phyloP scores from a whole-genome alignment of 1,140 invertebrate species.

The Panagrolaimus sp. region DNA sequence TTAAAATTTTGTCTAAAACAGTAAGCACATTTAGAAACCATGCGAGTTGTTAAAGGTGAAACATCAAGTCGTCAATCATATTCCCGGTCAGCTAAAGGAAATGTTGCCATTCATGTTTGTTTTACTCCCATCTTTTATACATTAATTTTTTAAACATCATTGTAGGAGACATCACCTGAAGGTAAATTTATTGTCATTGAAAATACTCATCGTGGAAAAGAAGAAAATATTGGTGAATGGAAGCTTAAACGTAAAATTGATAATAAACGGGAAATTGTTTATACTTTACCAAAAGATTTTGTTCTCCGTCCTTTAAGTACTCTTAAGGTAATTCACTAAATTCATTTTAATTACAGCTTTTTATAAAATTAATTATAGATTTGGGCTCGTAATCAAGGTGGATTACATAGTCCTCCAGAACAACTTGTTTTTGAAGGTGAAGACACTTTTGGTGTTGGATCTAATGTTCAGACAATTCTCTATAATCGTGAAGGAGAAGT shows the following conservation, averaged over 20 bases:
- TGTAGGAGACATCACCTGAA: slow-evolving; percentile 20
- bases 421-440: slow-evolving; percentile 56
- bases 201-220: slow-evolving; percentile 29
- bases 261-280: slow-evolving; percentile 19
- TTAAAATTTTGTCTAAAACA: slow-evolving; percentile 15
- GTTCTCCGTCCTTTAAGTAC: slow-evolving; percentile 22
- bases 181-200: slow-evolving; percentile 25
- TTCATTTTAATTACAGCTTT: too few species aligned
- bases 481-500: slow-evolving; percentile 57
- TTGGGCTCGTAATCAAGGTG: slow-evolving; percentile 17
- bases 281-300: slow-evolving; percentile 32
- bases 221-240: slow-evolving; percentile 36
- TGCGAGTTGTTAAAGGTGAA: slow-evolving; percentile 61
- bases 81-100: slow-evolving; percentile 45
- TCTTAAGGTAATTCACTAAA: slow-evolving; percentile 10
- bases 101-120: slow-evolving; percentile 22
- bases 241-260: slow-evolving; percentile 21
- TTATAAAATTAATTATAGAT: not conserved
- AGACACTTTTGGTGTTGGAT: slow-evolving; percentile 54
- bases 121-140: not conserved
- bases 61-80: slow-evolving; percentile 63
- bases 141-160: not conserved
- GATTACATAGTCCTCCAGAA: slow-evolving; percentile 49
- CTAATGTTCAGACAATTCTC: slow-evolving; percentile 56
- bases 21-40: slow-evolving; percentile 46